Percentiles rank a stretch among this genome's conserved stretches.
Evolutionary conservation across 2,113 vertebrate genomes (phyloP).

Genomic region (Pogona vitticeps): DNA sequence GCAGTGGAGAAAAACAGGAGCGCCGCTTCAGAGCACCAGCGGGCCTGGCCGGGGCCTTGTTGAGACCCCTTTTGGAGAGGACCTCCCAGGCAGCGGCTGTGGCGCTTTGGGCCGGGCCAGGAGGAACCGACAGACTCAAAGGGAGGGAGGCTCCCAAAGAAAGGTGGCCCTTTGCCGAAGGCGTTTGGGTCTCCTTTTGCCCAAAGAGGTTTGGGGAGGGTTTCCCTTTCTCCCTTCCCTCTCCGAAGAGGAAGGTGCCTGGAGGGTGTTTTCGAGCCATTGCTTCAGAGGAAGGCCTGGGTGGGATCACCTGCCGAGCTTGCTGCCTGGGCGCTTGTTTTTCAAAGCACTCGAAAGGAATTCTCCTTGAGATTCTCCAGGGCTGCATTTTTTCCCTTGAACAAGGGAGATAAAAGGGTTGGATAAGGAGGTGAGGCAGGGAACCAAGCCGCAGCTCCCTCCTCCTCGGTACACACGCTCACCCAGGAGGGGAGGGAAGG

Average conservation of each 20-base stretch:
- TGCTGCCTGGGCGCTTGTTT: not conserved
- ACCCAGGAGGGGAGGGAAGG: not conserved
- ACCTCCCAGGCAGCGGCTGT: not conserved
- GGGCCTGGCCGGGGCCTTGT: not conserved
- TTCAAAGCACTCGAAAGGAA: slow-evolving; percentile 24
- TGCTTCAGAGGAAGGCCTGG: not conserved
- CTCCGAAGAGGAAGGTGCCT: not conserved
- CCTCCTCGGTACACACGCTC: not conserved
- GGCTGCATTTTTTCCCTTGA: fast-evolving
- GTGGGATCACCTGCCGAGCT: not conserved
- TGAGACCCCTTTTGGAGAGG: no score
- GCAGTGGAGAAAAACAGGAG: not conserved
- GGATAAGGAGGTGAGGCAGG: not conserved
- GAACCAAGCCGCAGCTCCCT: not conserved
- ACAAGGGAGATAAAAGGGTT: not conserved
- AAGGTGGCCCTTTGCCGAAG: no score
- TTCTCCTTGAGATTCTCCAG: slow-evolving; percentile 41
- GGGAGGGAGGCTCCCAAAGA: no score
- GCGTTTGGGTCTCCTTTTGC: not conserved
- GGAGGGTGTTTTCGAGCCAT: fast-evolving
- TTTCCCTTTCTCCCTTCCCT: not conserved
- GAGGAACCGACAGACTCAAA: not conserved
- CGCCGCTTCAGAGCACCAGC: not conserved
- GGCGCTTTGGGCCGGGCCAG: not conserved
- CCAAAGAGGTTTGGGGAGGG: not conserved